These are phyloP conservation scores for Exocentrus adspersus DNA, from an alignment of 2,888 invertebrate species.

Conservation along the genomic window DNA sequence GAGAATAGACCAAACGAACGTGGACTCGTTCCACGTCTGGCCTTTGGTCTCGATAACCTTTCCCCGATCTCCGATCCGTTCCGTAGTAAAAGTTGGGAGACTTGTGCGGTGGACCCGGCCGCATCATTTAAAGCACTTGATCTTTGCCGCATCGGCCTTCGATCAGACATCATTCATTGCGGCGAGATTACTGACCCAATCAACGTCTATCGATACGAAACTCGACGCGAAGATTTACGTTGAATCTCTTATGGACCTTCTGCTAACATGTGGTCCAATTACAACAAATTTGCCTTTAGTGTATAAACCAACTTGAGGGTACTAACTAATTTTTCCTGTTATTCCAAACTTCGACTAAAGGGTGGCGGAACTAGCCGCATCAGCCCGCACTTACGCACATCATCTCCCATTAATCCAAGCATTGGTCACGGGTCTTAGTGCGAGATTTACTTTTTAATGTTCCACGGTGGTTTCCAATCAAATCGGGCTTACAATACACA, in stretches of 20 bases:
- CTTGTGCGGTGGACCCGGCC: slow-evolving; percentile 23
- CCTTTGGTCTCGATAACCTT: slow-evolving; percentile 12
- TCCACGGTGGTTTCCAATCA: slow-evolving; percentile 61
- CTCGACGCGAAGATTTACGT: background rate
- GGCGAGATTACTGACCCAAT: slow-evolving; percentile 48
- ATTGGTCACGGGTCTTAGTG: slow-evolving; percentile 62
- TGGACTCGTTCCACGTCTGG: slow-evolving; percentile 3
- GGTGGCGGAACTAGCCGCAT: slow-evolving; percentile 11
- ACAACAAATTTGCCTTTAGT: too few relatives aligned
- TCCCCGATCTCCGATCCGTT: background rate
- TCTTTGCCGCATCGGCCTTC: slow-evolving; percentile 25
- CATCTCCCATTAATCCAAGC: slow-evolving; percentile 60
- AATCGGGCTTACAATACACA: slow-evolving; percentile 50
- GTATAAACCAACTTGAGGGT: too few relatives aligned
- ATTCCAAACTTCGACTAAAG: too few relatives aligned
- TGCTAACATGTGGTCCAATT: too few relatives aligned
- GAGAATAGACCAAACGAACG: background rate
- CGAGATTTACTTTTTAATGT: slow-evolving; percentile 64
- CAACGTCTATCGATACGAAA: slow-evolving; percentile 42
- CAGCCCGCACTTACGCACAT: slow-evolving; percentile 31
- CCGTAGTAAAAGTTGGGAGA: slow-evolving; percentile 10
- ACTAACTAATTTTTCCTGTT: too few relatives aligned
- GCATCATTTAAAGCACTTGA: slow-evolving; percentile 14
- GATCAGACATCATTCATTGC: slow-evolving; percentile 47
- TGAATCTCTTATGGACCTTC: too few relatives aligned